Evolutionary conservation across 2,797 vertebrate species (phyloP), one percentile per base, ranked within the genome.

Genomic region (Periophthalmus magnuspinnatus): DNA sequence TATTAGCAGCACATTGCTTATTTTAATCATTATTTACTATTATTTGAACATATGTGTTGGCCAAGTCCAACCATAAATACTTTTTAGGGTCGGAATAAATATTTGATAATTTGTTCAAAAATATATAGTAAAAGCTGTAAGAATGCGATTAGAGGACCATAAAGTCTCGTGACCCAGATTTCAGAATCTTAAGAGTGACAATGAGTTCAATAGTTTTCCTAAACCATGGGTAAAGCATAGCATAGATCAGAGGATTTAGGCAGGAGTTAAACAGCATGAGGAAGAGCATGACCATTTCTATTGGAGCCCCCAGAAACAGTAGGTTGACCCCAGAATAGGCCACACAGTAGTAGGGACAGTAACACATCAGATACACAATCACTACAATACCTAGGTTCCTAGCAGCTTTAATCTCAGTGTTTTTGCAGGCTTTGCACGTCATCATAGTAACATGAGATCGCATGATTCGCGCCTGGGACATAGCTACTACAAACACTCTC

Each of bases 141-240:
- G 3, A 28, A 28, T 16, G 14, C 32, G 6, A 34, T n/a, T 63
- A 63, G 19, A 63, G 21, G 5, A 63, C 5, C 10, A 21, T 22
- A 6, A 47, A 22, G 41, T 64, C 17, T 24, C 36, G 36, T 13
- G 60, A 63, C 2, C 60, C 60, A 41, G n/a, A 14, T 45, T 21
- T 63, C 21, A 63, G 60, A 38, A 63, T 63, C 10, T 63, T 38
- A 3, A 63, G 21, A 28, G 55, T 57, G 14, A 63, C 21, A 63
- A 45, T 63, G 34, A 63, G 33, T 63, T 63, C 13, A 67, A 56
- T 7, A 8, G 63, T 17, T 67, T 70, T 75, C 28, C 75, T 72
- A 50, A 76, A 74, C 57, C 2, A 63, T 13, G n/a, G 61, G 14
- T 45, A 63, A 61, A 63, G 61, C 61, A 63, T 41, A 3, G 61